phyloP scores from a whole-genome alignment of 1,140 invertebrate species.

The Drosophila triauraria region DNA sequence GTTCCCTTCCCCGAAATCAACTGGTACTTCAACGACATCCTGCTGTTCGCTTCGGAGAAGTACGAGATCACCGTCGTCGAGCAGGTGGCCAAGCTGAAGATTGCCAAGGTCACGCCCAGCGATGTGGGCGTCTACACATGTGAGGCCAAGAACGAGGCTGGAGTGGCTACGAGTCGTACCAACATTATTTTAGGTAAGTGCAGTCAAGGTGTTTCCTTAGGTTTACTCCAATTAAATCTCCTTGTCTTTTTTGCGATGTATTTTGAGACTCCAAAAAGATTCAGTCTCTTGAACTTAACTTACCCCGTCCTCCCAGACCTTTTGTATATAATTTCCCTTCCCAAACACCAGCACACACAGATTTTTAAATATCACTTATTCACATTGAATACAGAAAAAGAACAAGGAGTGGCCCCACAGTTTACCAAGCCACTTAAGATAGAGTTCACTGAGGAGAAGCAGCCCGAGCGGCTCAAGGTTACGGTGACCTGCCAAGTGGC shows the following conservation, averaged over 20 bases:
- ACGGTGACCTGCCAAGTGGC: conserved; percentile 91
- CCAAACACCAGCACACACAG: conserved; percentile 36
- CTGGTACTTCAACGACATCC: conserved; percentile 95
- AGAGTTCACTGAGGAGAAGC: conserved; percentile 86
- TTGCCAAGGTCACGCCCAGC: conserved; percentile 90
- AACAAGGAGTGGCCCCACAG: conserved; percentile 93
- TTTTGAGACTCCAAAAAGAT: conserved; percentile 7
- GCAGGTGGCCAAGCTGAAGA: conserved; percentile 89
- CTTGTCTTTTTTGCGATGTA: conserved; percentile 10
- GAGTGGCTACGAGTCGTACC: conserved; percentile 91
- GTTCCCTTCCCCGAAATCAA: conserved; percentile 90
- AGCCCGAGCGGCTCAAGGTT: conserved; percentile 90
- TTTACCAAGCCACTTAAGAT: conserved; percentile 89
- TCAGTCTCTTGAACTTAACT: not conserved
- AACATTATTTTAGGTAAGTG: conserved; percentile 87
- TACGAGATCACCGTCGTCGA: conserved; percentile 88
- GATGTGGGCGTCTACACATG: conserved; percentile 95
- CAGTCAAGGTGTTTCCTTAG: not conserved
- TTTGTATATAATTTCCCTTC: conserved; percentile 46
- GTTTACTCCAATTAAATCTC: not conserved
- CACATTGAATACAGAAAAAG: conserved; percentile 92
- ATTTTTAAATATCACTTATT: conserved; percentile 64
- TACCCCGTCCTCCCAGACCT: not conserved
- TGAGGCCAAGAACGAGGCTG: conserved; percentile 90
- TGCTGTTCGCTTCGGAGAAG: conserved; percentile 90